phyloP scores from a whole-genome alignment of 1,140 invertebrate genomes.

The Nasonia longicornis region DNA sequence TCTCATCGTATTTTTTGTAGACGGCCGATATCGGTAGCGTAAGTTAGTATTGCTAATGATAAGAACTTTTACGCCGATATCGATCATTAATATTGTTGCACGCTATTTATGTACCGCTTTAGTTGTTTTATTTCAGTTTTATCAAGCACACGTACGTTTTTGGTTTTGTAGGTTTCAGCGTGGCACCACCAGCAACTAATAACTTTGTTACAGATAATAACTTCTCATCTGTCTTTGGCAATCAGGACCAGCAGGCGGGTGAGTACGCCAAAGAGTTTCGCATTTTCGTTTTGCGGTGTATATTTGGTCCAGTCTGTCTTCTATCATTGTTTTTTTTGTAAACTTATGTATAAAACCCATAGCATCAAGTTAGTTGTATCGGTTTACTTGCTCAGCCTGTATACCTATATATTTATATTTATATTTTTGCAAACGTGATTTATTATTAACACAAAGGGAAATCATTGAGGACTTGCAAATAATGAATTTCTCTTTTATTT shows the following conservation, averaged over 20 bases:
- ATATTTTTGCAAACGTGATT: slow-evolving; percentile 28
- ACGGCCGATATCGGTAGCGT: not conserved
- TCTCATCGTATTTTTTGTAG: slow-evolving; percentile 35
- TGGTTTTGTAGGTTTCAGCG: slow-evolving; percentile 72
- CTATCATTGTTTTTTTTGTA: slow-evolving; percentile 17
- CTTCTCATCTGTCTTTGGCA: slow-evolving; percentile 88
- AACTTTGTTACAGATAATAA: slow-evolving; percentile 87
- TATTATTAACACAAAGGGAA: slow-evolving; percentile 29
- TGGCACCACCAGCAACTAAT: slow-evolving; percentile 73
- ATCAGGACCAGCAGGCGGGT: slow-evolving; percentile 77
- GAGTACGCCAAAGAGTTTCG: slow-evolving; percentile 60
- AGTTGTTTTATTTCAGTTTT: slow-evolving; percentile 44
- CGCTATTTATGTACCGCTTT: slow-evolving; percentile 2
- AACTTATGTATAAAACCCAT: slow-evolving; percentile 16
- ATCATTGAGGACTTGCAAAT: slow-evolving; percentile 22
- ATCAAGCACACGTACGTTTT: slow-evolving; percentile 54
- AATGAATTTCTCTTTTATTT: slow-evolving; percentile 10
- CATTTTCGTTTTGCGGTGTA: slow-evolving; percentile 30
- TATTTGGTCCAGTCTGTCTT: slow-evolving; percentile 19
- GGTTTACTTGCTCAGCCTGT: slow-evolving; percentile 36
- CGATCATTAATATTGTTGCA: not conserved
- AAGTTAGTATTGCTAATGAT: not conserved
- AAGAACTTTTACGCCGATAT: not conserved
- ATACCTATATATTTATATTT: slow-evolving; percentile 11
- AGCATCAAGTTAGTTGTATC: slow-evolving; percentile 40